Evolutionary conservation across 2,797 vertebrate species (phyloP).

Genomic region (Eulemur mongoz): DNA sequence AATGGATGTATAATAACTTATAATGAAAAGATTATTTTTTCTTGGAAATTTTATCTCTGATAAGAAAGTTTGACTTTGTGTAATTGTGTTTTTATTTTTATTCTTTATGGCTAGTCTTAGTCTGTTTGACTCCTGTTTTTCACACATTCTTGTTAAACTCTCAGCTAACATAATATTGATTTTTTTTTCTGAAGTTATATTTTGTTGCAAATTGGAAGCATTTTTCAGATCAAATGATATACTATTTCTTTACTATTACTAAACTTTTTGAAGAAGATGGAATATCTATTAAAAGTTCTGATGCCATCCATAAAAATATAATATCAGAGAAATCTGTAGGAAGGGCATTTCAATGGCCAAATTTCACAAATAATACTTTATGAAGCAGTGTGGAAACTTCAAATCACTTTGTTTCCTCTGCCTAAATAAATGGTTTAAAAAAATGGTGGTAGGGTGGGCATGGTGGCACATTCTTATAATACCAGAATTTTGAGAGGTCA

Average conservation of each 20-base stretch:
- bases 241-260: constrained; percentile 40
- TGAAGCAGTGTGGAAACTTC: not conserved
- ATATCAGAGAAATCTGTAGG: not conserved
- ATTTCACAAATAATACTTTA: constrained; percentile 15
- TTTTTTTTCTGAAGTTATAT: constrained; percentile 54
- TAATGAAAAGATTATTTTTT: constrained; percentile 39
- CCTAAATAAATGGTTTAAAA: not conserved
- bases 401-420: not conserved
- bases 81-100: constrained; percentile 52
- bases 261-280: not conserved
- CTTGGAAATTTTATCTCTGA: constrained; percentile 23
- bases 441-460: not conserved
- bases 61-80: constrained; percentile 11
- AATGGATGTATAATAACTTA: constrained; percentile 28
- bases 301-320: not conserved
- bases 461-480: not conserved
- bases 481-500: not conserved
- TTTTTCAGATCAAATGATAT: constrained; percentile 66
- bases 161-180: constrained; percentile 69
- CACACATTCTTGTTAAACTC: constrained; percentile 36
- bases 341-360: not conserved
- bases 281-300: constrained; percentile 11
- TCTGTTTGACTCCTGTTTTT: constrained; percentile 48
- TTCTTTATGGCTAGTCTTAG: not conserved
- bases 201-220: constrained; percentile 61